Conservation (phyloP, 2,888 invertebrate species). For the Drosophila pseudotalamancana region DNA sequence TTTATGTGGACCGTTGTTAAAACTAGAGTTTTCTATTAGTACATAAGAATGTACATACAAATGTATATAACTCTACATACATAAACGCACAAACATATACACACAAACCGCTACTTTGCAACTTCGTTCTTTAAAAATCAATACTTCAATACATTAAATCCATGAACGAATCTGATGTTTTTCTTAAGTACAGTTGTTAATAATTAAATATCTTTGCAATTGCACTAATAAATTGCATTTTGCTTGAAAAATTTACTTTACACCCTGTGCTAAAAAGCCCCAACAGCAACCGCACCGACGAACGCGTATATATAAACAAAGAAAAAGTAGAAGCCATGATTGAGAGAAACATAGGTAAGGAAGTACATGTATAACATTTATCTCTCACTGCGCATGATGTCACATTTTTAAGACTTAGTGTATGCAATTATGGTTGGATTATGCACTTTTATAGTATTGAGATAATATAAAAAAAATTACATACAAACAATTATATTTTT, state of each 20-base stretch:
- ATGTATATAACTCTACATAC: conserved; percentile 46
- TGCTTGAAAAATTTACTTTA: conserved; percentile 50
- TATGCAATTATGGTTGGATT: not conserved
- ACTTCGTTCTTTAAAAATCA: conserved; percentile 64
- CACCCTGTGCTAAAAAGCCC: conserved; percentile 31
- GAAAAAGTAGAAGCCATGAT: conserved; percentile 57
- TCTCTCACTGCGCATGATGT: conserved; percentile 55
- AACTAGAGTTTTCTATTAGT: conserved; percentile 49
- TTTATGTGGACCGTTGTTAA: conserved; percentile 42
- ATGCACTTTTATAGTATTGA: not conserved
- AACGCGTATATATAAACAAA: conserved; percentile 66
- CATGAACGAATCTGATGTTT: conserved; percentile 19
- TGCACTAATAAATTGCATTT: conserved; percentile 44
- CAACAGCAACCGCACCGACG: conserved; percentile 55
- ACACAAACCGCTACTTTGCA: conserved; percentile 62
- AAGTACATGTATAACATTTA: conserved; percentile 3
- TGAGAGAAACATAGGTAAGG: conserved; percentile 33
- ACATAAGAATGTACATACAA: conserved; percentile 47
- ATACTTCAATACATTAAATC: conserved; percentile 47
- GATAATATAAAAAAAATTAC: not conserved
- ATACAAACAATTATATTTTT: not conserved
- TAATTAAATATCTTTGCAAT: conserved; percentile 37
- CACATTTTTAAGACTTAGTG: conserved; percentile 15
- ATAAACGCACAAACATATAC: conserved; percentile 25
- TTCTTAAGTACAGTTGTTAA: conserved; percentile 16